phyloP scores from a whole-genome alignment of 2,797 vertebrate genomes.

The Philypnodon macrostomus region DNA sequence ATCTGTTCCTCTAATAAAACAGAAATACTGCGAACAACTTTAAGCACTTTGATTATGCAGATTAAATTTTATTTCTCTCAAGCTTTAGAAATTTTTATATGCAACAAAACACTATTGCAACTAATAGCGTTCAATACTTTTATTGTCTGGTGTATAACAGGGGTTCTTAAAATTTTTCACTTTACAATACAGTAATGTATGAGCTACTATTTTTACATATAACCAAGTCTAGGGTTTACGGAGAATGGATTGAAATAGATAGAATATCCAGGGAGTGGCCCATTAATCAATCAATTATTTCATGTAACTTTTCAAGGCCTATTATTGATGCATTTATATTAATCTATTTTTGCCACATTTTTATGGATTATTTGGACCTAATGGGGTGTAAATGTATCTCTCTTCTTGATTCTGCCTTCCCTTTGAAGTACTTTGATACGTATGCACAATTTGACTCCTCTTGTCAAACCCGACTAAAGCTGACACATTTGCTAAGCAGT shows the following conservation, averaged over 20 bases:
- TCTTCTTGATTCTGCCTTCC: constrained; percentile 3
- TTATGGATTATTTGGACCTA: neutral
- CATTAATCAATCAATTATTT: too few species aligned
- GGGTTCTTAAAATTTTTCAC: too few species aligned
- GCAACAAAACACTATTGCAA: constrained; percentile 6
- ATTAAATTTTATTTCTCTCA: constrained; percentile 15
- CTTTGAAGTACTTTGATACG: constrained; percentile 37
- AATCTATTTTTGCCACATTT: constrained; percentile 1
- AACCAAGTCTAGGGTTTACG: too few species aligned
- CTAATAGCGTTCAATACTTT: neutral
- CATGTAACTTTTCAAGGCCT: too few species aligned
- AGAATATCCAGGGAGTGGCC: too few species aligned
- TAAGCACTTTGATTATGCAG: constrained; percentile 26
- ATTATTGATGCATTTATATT: neutral
- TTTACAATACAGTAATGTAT: too few species aligned
- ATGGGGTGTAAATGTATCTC: constrained; percentile 1
- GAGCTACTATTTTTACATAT: too few species aligned
- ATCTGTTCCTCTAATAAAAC: constrained; percentile 12
- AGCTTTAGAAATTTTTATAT: constrained; percentile 23
- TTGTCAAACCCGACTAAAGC: constrained; percentile 27
- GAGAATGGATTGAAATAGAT: too few species aligned
- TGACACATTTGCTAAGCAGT: constrained; percentile 16
- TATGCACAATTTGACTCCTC: constrained; percentile 22
- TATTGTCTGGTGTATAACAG: too few species aligned
- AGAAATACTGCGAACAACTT: constrained; percentile 6